phyloP scores from a whole-genome alignment of 1,140 invertebrate genomes.

The Bicyclus anynana region DNA sequence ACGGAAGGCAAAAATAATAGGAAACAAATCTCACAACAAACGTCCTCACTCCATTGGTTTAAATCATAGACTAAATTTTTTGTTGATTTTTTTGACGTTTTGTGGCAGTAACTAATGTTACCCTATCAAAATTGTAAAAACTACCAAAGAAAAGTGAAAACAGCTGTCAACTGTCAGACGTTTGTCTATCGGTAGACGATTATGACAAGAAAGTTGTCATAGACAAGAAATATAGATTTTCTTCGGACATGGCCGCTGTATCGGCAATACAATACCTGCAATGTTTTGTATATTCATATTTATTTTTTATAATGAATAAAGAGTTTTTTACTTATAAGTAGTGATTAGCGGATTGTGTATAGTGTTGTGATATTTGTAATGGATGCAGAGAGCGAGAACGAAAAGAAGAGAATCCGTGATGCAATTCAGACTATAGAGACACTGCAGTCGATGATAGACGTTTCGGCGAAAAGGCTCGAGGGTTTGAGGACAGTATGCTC shows the following conservation, averaged over 20 bases:
- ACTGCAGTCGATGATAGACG: slow-evolving; percentile 95
- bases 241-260: slow-evolving; percentile 73
- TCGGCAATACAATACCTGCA: slow-evolving; percentile 75
- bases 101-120: slow-evolving; percentile 8
- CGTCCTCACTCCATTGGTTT: slow-evolving; percentile 59
- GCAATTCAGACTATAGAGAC: slow-evolving; percentile 81
- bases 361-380: slow-evolving; percentile 78
- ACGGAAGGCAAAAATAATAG: slow-evolving; percentile 68
- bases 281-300: slow-evolving; percentile 75
- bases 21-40: slow-evolving; percentile 69
- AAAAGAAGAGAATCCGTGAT: slow-evolving; percentile 79
- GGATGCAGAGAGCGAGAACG: slow-evolving; percentile 77
- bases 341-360: slow-evolving; percentile 65
- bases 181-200: slow-evolving; percentile 39
- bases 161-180: slow-evolving; percentile 41
- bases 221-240: slow-evolving; percentile 76
- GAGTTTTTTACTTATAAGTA: slow-evolving; percentile 71
- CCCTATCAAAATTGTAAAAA: slow-evolving; percentile 16
- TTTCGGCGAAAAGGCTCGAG: slow-evolving; percentile 93
- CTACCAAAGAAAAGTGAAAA: slow-evolving; percentile 24
- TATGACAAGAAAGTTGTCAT: slow-evolving; percentile 38
- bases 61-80: slow-evolving; percentile 65
- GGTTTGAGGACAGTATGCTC: slow-evolving; percentile 94
- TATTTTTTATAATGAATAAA: slow-evolving; percentile 76
- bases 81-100: slow-evolving; percentile 19